Conservation (phyloP, 2,797 vertebrate species). For the Jordanella pulchra region DNA sequence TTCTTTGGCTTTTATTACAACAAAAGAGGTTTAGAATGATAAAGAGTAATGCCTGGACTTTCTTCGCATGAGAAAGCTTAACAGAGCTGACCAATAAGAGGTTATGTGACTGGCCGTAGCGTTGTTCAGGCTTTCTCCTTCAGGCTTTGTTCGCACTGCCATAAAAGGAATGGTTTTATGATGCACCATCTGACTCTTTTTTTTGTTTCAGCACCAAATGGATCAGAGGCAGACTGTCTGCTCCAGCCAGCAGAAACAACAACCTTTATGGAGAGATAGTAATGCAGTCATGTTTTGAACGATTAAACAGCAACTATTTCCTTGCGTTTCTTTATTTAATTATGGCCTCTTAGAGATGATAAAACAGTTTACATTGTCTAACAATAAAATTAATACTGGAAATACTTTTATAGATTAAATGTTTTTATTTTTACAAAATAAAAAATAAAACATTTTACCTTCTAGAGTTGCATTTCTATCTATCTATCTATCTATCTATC, state of each 20-base stretch:
- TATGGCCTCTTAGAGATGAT: too few relatives aligned
- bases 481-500: too few relatives aligned
- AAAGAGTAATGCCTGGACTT: not conserved
- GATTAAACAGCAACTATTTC: not conserved
- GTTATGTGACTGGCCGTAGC: not conserved
- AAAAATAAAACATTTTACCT: not conserved
- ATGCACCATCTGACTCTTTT: slow-evolving; percentile 5
- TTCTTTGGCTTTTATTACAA: not conserved
- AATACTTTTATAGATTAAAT: not conserved
- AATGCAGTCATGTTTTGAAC: not conserved
- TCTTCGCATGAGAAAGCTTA: not conserved
- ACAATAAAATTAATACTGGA: too few relatives aligned
- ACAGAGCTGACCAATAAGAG: not conserved
- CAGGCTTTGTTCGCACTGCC: not conserved
- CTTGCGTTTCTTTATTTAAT: not conserved
- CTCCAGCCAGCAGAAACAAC: not conserved
- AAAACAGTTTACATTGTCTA: not conserved
- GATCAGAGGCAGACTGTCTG: not conserved
- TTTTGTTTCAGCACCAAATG: not conserved
- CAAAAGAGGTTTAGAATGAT: not conserved
- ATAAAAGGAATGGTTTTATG: slow-evolving; percentile 9
- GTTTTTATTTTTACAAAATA: not conserved
- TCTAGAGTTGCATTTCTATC: not conserved
- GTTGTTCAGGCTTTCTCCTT: not conserved
- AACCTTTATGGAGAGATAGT: not conserved